A percentile compares a stretch with the other conserved stretches of the same genome.
These are phyloP conservation scores for Archocentrus centrarchus DNA, from an alignment of 2,113 vertebrate species.

Conservation along the genomic window DNA sequence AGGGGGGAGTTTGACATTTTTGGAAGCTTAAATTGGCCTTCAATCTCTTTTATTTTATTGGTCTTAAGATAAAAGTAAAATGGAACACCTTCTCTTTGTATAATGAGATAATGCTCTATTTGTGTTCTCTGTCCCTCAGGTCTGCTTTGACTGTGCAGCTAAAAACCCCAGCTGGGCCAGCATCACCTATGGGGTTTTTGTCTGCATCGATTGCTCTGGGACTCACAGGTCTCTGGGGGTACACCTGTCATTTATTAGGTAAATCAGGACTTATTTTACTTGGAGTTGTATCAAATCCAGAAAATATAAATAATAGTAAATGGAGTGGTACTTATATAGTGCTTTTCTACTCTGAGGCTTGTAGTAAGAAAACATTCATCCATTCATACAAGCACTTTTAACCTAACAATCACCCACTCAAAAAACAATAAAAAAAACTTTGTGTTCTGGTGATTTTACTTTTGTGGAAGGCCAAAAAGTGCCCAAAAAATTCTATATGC, in stretches of 20 bases:
- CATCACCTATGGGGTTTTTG: slow-evolving; percentile 95
- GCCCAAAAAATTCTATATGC: no score
- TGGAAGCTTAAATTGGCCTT: no score
- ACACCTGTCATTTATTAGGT: slow-evolving; percentile 95
- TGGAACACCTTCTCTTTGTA: background rate
- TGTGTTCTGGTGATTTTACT: no score
- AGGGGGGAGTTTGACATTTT: no score
- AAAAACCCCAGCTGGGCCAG: slow-evolving; percentile 99
- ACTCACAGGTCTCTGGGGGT: slow-evolving; percentile 94
- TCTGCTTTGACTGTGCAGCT: slow-evolving; percentile 93
- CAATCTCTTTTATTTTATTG: background rate
- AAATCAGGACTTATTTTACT: background rate
- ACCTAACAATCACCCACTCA: no score
- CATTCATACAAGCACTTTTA: no score
- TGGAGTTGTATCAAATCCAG: background rate
- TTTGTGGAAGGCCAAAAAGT: no score
- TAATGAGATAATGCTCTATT: background rate
- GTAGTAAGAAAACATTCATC: no score
- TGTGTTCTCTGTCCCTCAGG: slow-evolving; percentile 69
- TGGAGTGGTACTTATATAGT: background rate
- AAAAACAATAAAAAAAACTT: no score
- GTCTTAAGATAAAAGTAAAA: background rate
- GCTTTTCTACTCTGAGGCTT: no score
- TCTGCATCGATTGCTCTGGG: slow-evolving; percentile 97
- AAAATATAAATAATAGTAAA: background rate